These are phyloP conservation scores for Hydriomena furcata DNA, from an alignment of 2,888 invertebrate genomes.

Conservation along the genomic window DNA sequence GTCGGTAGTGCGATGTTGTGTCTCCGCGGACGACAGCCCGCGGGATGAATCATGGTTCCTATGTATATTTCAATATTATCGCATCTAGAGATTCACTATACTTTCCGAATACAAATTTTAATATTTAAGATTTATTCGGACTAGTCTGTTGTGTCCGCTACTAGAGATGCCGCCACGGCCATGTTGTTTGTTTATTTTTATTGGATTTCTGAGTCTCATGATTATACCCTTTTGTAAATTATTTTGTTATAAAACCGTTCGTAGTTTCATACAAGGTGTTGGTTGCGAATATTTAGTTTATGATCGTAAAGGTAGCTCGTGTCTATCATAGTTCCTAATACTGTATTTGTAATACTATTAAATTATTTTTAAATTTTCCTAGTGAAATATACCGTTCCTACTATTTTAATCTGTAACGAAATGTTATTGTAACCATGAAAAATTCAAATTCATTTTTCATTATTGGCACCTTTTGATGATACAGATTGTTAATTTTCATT, in stretches of 20 bases:
- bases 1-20: conserved; percentile 79
- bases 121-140: conserved; percentile 83
- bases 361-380: conserved; percentile 82
- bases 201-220: conserved; percentile 47
- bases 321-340: conserved; percentile 84
- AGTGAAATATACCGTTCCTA: conserved; percentile 83
- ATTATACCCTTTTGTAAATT: conserved; percentile 54
- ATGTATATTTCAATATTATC: conserved; percentile 85
- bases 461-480: conserved; percentile 49
- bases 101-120: conserved; percentile 84
- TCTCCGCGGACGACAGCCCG: conserved; percentile 76
- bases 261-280: conserved; percentile 66
- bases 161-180: conserved; percentile 77
- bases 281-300: conserved; percentile 73
- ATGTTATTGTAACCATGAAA: conserved; percentile 61
- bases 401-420: conserved; percentile 77
- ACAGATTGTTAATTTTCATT: conserved; percentile 43
- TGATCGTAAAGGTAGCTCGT: conserved; percentile 76
- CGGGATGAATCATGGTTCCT: conserved; percentile 84
- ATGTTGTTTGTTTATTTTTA: conserved; percentile 76
- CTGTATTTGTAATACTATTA: conserved; percentile 77
- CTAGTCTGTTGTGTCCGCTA: conserved; percentile 80
- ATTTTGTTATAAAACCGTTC: conserved; percentile 67
- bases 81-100: conserved; percentile 84
- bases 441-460: conserved; percentile 50